phyloP scores from a whole-genome alignment of 2,797 vertebrate species.

The Crypturellus tataupa region DNA sequence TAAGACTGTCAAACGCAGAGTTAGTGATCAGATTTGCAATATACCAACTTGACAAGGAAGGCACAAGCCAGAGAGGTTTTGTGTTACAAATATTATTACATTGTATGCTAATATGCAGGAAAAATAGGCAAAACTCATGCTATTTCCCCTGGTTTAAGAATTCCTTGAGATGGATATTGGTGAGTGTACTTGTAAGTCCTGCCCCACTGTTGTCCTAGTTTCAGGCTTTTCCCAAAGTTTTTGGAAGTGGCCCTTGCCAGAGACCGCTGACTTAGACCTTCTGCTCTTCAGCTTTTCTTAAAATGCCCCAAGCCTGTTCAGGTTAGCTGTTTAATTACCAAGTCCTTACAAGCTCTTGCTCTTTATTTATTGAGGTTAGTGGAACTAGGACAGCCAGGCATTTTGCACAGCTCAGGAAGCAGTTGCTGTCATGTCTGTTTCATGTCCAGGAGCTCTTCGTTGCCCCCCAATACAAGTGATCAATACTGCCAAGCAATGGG shows the following conservation, averaged over 20 bases:
- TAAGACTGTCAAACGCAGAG: not conserved
- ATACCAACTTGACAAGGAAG: no score
- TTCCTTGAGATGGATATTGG: not conserved
- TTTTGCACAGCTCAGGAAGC: not conserved
- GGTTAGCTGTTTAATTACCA: not conserved
- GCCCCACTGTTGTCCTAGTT: not conserved
- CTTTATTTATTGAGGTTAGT: not conserved
- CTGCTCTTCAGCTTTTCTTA: not conserved
- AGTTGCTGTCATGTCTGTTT: not conserved
- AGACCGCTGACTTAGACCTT: not conserved
- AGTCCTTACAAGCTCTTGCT: not conserved
- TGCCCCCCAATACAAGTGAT: not conserved
- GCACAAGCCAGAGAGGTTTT: not conserved
- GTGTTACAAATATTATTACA: not conserved
- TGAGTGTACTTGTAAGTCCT: not conserved
- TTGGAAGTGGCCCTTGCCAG: not conserved
- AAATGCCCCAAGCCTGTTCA: not conserved
- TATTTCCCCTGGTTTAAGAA: not conserved
- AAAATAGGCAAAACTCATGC: not conserved
- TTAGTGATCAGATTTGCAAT: not conserved
- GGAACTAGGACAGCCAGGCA: not conserved
- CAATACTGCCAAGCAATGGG: not conserved
- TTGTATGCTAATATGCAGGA: not conserved
- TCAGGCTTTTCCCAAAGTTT: rapidly evolving
- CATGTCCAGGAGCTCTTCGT: not conserved